Evolutionary conservation across 2,888 invertebrate genomes (phyloP), one percentile per base, ranked within the genome.

Genomic region (Volucella inanis): DNA sequence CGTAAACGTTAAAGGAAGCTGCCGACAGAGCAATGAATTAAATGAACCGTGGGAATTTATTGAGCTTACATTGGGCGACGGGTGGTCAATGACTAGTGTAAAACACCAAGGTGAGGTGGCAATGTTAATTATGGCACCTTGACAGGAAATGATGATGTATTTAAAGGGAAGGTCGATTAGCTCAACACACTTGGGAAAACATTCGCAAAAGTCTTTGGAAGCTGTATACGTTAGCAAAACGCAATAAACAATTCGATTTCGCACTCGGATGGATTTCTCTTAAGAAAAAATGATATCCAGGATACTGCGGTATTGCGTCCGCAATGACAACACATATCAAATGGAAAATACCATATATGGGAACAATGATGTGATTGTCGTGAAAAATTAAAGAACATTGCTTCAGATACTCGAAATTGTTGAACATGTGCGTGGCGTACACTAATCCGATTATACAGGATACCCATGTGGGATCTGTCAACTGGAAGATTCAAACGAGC

Each of bases 31-130:
- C 43, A 67, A 59, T 61, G 67, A 76, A 61, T 68, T 68, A 68
- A 76, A 76, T 68, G 76, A 61, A 67, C 76, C 68, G 64, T 59
- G 38, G 55, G 55, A 41, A 65, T 65, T 74, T 64, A 74, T 65
- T 55, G 74, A 41, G 31, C 55, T 65, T 39, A n/a, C 54, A 54
- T 47, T 10, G 39, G 8, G 38, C 15, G 14, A 38, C 11, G 12
- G n/a, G 10, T 3, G 15, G 18, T 43, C 8, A 2, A 45, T 22
- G 31, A 14, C 22, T 67, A 10, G 14, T 12, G 22, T n/a, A 55
- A 9, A 8, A n/a, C 8, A 38, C 38, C 31, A 18, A 55, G 38
- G 31, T 55, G 31, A 38, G 31, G 55, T 22, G 38, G n/a, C 55
- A 54, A 39, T 31, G 45, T 54, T 54, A 52, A 54, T 45, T 52